phyloP scores from a whole-genome alignment of 2,113 vertebrate species.

The Ictalurus punctatus region DNA sequence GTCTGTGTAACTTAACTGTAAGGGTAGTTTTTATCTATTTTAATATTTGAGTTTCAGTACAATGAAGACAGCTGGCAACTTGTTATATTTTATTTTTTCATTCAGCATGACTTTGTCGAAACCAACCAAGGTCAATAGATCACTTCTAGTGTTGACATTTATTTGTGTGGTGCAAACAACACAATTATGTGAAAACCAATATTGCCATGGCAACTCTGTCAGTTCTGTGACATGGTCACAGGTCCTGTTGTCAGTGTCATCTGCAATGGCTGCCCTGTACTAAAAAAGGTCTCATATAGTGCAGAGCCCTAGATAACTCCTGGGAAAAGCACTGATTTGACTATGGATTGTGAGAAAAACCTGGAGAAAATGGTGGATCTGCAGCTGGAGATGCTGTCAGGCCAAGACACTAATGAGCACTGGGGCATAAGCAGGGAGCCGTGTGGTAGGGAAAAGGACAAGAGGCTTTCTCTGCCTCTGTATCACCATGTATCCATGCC shows the following conservation, averaged over 20 bases:
- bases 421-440: constrained; percentile 44
- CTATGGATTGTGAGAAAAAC: constrained; percentile 26
- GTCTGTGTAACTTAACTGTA: neutral
- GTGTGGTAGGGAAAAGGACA: constrained; percentile 12
- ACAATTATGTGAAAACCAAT: constrained; percentile 40
- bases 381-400: constrained; percentile 46
- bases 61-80: neutral
- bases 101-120: neutral
- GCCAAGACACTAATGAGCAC: constrained; percentile 46
- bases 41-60: neutral
- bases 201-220: constrained; percentile 51
- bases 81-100: neutral
- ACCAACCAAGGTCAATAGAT: constrained; percentile 19
- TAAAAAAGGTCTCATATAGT: constrained; percentile 46
- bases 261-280: constrained; percentile 23
- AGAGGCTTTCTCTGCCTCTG: constrained; percentile 10
- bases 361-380: constrained; percentile 23
- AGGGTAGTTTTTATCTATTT: neutral
- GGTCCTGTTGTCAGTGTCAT: constrained; percentile 49
- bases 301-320: constrained; percentile 12
- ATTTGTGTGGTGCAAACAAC: constrained; percentile 34
- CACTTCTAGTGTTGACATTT: constrained; percentile 28
- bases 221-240: constrained; percentile 31
- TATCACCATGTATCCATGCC: neutral
- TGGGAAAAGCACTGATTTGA: constrained; percentile 40